Conservation (phyloP, 2,888 invertebrate genomes). For the Caenorhabditis doughertyi region DNA sequence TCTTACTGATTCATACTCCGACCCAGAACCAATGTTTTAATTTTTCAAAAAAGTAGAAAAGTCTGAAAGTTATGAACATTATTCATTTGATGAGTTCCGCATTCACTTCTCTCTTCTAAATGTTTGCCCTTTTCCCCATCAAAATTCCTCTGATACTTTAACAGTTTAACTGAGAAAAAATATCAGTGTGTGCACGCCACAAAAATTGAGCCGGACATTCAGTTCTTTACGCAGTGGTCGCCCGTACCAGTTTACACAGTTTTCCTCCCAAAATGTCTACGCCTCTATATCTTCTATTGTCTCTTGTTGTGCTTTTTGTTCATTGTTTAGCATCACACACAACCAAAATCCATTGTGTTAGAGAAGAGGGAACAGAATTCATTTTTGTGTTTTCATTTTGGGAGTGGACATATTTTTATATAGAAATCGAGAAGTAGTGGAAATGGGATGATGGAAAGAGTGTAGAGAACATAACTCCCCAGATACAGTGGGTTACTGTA, state of each 20-base stretch:
- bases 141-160: slow-evolving; percentile 18
- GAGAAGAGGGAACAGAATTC: slow-evolving; percentile 10
- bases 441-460: background rate
- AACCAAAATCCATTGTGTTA: slow-evolving; percentile 25
- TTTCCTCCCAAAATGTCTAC: slow-evolving; percentile 14
- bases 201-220: slow-evolving; percentile 34
- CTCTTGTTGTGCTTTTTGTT: slow-evolving; percentile 30
- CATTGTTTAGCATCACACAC: slow-evolving; percentile 47
- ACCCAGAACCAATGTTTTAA: too few relatives aligned
- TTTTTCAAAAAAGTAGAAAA: too few relatives aligned
- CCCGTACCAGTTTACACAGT: slow-evolving; percentile 55
- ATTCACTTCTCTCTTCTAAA: background rate
- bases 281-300: slow-evolving; percentile 9
- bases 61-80: too few relatives aligned
- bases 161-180: slow-evolving; percentile 24
- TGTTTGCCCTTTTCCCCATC: slow-evolving; percentile 22
- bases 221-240: slow-evolving; percentile 23
- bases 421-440: background rate
- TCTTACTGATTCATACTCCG: too few relatives aligned
- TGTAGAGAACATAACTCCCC: too few relatives aligned
- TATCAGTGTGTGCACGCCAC: slow-evolving; percentile 21
- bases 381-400: slow-evolving; percentile 34
- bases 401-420: background rate
- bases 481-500: too few relatives aligned
- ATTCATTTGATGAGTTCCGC: background rate